These are phyloP conservation scores for Habrosyne pyritoides DNA, from an alignment of 2,888 invertebrate genomes.

Conservation along the genomic window DNA sequence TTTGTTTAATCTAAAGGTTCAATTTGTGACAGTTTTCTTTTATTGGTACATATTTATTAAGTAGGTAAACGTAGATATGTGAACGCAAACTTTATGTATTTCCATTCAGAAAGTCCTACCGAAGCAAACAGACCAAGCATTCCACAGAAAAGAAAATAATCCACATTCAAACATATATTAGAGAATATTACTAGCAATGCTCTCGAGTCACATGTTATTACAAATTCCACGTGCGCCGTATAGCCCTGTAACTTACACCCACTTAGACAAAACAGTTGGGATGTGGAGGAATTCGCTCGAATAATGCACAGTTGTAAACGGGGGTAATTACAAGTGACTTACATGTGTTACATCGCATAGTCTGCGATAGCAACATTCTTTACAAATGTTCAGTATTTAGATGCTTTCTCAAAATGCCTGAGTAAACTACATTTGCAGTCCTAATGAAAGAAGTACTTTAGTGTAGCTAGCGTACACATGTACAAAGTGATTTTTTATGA, in stretches of 20 bases:
- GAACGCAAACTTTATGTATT: not conserved
- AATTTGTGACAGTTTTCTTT: too few species aligned
- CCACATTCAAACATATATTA: slow-evolving; percentile 4
- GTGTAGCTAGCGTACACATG: not conserved
- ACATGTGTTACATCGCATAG: not conserved
- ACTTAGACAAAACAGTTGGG: slow-evolving; percentile 43
- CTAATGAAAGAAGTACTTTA: not conserved
- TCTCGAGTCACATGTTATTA: slow-evolving; percentile 38
- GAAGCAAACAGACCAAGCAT: not conserved
- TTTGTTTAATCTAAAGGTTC: not conserved
- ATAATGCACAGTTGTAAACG: slow-evolving; percentile 17
- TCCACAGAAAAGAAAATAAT: slow-evolving; percentile 4
- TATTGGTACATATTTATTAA: too few species aligned
- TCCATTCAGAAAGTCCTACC: not conserved
- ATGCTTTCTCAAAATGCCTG: not conserved
- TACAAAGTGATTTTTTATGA: not conserved
- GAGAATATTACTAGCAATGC: slow-evolving; percentile 4
- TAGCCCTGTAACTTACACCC: slow-evolving; percentile 34
- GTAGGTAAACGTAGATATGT: not conserved
- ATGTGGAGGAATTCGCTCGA: slow-evolving; percentile 39
- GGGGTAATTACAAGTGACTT: slow-evolving; percentile 15
- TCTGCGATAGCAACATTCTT: not conserved
- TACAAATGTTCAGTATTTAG: not conserved
- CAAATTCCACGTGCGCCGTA: slow-evolving; percentile 44
- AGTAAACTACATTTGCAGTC: not conserved